Evolutionary conservation across 2,113 vertebrate genomes (phyloP).

Genomic region (Brachypodius melanocephalos): DNA sequence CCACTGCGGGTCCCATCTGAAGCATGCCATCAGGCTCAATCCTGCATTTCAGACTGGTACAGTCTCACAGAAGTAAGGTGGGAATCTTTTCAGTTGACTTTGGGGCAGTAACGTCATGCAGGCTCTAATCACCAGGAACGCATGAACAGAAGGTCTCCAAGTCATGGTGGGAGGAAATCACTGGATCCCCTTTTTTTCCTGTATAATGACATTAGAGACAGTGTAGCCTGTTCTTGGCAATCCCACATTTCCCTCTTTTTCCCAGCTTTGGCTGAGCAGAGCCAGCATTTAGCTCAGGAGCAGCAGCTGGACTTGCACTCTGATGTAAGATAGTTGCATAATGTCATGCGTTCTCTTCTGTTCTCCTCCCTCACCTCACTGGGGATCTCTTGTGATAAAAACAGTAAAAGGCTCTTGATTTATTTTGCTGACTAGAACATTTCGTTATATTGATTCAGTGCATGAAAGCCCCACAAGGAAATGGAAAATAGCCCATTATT

Average conservation of each 20-base stretch:
- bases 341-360: not conserved
- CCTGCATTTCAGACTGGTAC: not conserved
- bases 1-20: not conserved
- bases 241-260: not conserved
- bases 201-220: not conserved
- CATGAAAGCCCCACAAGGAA: conserved; percentile 55
- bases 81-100: not conserved
- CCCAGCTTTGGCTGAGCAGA: not conserved
- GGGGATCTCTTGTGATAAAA: conserved; percentile 59
- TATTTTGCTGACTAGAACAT: conserved; percentile 66
- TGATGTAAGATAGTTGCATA: conserved; percentile 9
- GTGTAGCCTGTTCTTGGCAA: fast-evolving
- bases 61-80: not conserved
- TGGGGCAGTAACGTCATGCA: not conserved
- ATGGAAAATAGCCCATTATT: conserved; percentile 65
- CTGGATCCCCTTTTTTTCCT: not conserved
- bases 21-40: fast-evolving
- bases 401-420: conserved; percentile 58
- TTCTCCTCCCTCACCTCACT: conserved; percentile 29
- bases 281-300: not conserved
- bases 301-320: fast-evolving
- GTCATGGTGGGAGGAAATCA: not conserved
- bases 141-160: not conserved
- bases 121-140: not conserved
- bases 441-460: conserved; percentile 65